Base-by-base conservation (phyloP, 92 coral and sea anemone species). In the Porites divaricata region DNA sequence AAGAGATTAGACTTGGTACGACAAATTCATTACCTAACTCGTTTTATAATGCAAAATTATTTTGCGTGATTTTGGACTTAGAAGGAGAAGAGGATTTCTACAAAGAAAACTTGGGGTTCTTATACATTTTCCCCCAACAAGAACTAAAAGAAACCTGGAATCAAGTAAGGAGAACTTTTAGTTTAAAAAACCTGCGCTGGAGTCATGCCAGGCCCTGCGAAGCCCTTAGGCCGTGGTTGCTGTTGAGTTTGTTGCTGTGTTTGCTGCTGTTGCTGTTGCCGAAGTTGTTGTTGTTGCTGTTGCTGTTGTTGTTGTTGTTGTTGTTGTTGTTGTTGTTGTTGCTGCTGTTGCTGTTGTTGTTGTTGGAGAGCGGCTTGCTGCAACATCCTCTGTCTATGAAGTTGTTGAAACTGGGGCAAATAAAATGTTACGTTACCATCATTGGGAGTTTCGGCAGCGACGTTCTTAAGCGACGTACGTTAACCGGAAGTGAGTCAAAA, bases 261-360 rank as follows among this genome's bases (percentile, higher is more conserved):
- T 26, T 68, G 86, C 20, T 89, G 91, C 26, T 84, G 90, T 51
- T 73, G 78, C 48, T 83, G 93, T 28, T 81, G 85, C 15, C 63
- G 90, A 14, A 81, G 90, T 9, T 86, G 95, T 66, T 65, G 91
- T 62, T 71, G 89, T 17, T 68, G 83, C 16, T 70, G 83, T 9
- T 68, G 81, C 56, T n/a, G n/a, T n/a, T 90, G 93, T 49, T 81
- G 89, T 6, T 78, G 88, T 26, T 80, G 90, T 14, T 89, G 92
- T 22, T 61, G 86, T 21, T 78, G 89, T 9, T 72, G 84, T 15
- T 65, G 88, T 49, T 75, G 77, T 2, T 69, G 79, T 15, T 51
- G 87, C 24, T 81, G 90, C 26, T 69, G n/a, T n/a, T n/a, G n/a
- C n/a, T n/a, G n/a, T n/a, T n/a, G n/a, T n/a, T n/a, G 86, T 13